These are phyloP conservation scores for Reticulitermes lucifugus DNA, from an alignment of 2,888 invertebrate genomes.

Conservation along the genomic window DNA sequence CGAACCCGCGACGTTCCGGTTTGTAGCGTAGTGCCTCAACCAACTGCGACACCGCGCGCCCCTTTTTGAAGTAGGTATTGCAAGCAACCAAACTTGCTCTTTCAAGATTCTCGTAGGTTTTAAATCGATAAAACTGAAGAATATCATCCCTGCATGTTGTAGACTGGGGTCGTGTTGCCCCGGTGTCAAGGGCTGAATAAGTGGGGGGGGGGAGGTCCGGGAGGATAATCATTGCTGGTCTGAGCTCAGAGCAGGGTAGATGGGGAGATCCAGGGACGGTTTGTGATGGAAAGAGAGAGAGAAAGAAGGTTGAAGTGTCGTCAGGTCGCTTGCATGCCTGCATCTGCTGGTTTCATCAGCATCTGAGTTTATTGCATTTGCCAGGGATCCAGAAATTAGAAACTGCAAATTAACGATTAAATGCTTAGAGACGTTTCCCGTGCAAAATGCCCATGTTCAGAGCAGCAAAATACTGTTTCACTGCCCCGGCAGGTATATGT, in stretches of 20 bases:
- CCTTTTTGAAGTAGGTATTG: not conserved
- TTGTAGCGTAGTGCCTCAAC: no score
- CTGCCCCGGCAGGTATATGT: no score
- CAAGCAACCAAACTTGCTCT: not conserved
- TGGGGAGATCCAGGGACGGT: not conserved
- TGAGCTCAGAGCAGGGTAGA: not conserved
- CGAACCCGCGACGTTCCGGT: no score
- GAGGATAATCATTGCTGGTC: not conserved
- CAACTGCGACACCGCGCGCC: no score
- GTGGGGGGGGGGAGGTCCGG: not conserved
- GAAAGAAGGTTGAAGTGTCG: not conserved
- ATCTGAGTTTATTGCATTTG: not conserved
- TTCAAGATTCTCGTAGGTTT: not conserved
- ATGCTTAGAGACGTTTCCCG: no score
- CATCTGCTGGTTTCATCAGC: not conserved
- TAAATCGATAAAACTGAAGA: constrained; percentile 2
- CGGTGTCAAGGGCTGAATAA: not conserved
- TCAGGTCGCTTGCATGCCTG: not conserved
- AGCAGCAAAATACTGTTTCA: no score
- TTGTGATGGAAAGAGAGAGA: not conserved
- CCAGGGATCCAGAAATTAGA: no score
- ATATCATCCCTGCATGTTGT: constrained; percentile 6
- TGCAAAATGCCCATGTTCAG: no score
- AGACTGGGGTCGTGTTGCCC: not conserved
- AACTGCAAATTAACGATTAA: no score